These are phyloP conservation scores for Eunapius fragilis DNA, from an alignment of 37 sponge, comb jelly and placozoan species.

Conservation along the genomic window DNA sequence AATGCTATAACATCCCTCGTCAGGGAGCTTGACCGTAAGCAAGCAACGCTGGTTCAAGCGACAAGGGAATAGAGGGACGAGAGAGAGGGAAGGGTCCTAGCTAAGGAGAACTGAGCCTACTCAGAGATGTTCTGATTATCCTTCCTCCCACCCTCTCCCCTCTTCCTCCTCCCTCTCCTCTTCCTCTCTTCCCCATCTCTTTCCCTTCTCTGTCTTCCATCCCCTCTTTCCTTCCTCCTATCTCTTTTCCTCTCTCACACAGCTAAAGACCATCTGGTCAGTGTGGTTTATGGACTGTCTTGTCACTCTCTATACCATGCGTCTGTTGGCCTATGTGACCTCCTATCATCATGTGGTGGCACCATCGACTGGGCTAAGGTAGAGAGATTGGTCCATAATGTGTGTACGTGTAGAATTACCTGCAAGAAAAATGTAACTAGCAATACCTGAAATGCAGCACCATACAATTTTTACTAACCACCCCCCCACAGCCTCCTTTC, in stretches of 20 bases:
- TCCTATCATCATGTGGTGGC: not conserved
- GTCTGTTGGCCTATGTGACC: not conserved
- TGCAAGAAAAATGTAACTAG: too few species aligned
- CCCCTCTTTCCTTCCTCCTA: not conserved
- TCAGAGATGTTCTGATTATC: too few species aligned
- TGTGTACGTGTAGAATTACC: too few species aligned
- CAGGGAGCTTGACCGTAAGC: not conserved
- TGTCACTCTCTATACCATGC: not conserved
- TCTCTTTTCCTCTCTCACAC: not conserved
- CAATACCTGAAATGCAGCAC: too few species aligned
- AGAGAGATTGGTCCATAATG: too few species aligned
- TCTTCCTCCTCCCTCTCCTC: too few species aligned
- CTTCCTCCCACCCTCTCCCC: too few species aligned
- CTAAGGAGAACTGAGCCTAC: too few species aligned
- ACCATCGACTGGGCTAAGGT: not conserved
- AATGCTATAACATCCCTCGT: constrained; percentile 33
- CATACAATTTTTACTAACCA: too few species aligned
- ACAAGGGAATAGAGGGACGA: too few species aligned
- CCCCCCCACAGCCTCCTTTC: not conserved
- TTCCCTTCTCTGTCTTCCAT: not conserved
- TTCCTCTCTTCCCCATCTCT: too few species aligned
- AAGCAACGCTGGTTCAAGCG: not conserved
- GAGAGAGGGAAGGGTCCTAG: too few species aligned
- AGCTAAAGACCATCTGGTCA: not conserved
- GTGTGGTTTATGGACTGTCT: not conserved